phyloP scores from a whole-genome alignment of 1,140 invertebrate genomes.

The Eriocheir sinensis region DNA sequence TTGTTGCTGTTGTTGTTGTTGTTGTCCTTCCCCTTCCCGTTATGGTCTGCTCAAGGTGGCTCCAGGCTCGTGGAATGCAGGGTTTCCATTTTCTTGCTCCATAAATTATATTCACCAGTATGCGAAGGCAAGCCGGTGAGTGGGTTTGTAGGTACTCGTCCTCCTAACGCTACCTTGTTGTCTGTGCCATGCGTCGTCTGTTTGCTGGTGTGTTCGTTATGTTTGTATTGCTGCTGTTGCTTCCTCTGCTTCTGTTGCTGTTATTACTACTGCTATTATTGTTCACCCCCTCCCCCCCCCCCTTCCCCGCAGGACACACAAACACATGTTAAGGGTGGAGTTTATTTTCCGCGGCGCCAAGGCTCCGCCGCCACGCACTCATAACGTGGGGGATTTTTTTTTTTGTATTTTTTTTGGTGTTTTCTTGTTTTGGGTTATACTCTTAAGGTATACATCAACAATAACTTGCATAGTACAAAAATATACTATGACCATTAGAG shows the following conservation, averaged over 20 bases:
- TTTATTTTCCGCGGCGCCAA: constrained; percentile 47
- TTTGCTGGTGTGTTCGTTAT: background rate
- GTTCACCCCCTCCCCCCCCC: background rate
- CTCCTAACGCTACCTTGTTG: background rate
- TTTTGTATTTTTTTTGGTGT: background rate
- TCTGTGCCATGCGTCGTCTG: background rate
- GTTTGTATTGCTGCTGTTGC: background rate
- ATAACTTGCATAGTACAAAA: constrained; percentile 32
- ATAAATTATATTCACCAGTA: no score
- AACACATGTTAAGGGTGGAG: constrained; percentile 15
- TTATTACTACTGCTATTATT: background rate
- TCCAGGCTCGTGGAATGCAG: background rate
- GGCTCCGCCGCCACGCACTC: constrained; percentile 1
- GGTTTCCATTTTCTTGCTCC: no score
- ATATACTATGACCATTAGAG: background rate
- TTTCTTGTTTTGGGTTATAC: background rate
- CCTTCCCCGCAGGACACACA: background rate
- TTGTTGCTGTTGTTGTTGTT: no score
- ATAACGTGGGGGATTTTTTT: constrained; percentile 6
- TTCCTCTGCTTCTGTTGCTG: background rate
- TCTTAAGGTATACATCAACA: constrained; percentile 16
- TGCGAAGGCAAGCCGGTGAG: no score
- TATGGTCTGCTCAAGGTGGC: background rate
- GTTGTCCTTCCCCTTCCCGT: background rate
- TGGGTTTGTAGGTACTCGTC: no score